Percentiles rank a stretch among this genome's conserved stretches.
These are phyloP conservation scores for Ametastegia equiseti DNA, from an alignment of 2,888 invertebrate genomes.

Conservation along the genomic window DNA sequence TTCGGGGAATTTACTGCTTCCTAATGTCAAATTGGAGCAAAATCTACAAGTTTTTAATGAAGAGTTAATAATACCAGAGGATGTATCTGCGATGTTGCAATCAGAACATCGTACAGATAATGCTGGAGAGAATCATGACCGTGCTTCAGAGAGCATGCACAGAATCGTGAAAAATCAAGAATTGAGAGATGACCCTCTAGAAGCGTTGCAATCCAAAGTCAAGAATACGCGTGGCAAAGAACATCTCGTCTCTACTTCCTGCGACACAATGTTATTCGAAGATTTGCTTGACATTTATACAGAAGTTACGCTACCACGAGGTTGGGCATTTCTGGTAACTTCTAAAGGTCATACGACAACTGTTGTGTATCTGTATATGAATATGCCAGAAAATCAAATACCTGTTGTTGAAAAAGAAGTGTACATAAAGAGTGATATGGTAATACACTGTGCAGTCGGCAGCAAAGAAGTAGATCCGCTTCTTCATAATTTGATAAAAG, in stretches of 20 bases:
- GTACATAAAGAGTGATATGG: constrained; percentile 70
- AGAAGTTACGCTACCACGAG: constrained; percentile 66
- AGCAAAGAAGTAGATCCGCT: constrained; percentile 67
- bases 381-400: constrained; percentile 64
- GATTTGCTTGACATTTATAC: constrained; percentile 70
- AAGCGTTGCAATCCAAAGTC: constrained; percentile 6
- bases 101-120: not conserved
- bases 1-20: not conserved
- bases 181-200: not conserved
- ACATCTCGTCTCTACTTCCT: constrained; percentile 45
- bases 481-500: constrained; percentile 65
- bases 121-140: not conserved
- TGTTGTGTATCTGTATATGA: constrained; percentile 68
- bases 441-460: constrained; percentile 64
- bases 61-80: not conserved
- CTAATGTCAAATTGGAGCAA: constrained; percentile 1
- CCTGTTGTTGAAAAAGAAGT: constrained; percentile 71
- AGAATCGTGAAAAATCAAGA: not conserved
- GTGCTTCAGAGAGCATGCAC: not conserved
- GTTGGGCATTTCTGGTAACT: constrained; percentile 69
- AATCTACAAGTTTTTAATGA: not conserved
- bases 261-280: constrained; percentile 67
- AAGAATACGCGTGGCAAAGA: constrained; percentile 25
- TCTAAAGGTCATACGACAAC: constrained; percentile 68
- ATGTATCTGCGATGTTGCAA: not conserved